These are phyloP conservation scores for Fopius arisanus DNA, from an alignment of 1,140 invertebrate species.

Conservation along the genomic window DNA sequence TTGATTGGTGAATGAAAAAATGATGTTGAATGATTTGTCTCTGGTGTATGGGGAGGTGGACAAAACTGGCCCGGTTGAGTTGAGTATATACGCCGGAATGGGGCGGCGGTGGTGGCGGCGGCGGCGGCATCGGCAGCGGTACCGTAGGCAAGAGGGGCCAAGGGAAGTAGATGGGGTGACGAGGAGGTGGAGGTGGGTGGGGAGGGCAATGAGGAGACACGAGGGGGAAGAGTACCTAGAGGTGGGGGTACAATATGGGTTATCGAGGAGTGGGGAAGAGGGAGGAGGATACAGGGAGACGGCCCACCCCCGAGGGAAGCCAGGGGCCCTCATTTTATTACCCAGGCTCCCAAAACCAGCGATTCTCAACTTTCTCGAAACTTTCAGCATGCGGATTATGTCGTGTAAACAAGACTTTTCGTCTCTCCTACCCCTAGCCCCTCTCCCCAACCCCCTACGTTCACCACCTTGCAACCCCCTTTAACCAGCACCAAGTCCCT, in stretches of 20 bases:
- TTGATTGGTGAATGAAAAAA: conserved; percentile 30
- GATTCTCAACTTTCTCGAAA: conserved; percentile 57
- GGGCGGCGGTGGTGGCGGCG: neutral
- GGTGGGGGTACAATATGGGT: conserved; percentile 64
- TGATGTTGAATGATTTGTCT: conserved; percentile 50
- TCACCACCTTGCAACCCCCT: neutral
- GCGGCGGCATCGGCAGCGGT: neutral
- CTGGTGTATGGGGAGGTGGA: conserved; percentile 48
- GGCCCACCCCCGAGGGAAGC: conserved; percentile 57
- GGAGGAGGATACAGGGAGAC: neutral
- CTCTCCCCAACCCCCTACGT: neutral
- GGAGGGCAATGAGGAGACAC: too few relatives aligned
- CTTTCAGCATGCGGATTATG: conserved; percentile 33
- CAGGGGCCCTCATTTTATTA: conserved; percentile 67
- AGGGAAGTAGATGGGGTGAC: conserved; percentile 38
- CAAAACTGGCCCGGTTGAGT: conserved; percentile 59
- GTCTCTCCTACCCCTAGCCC: neutral
- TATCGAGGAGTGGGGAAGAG: conserved; percentile 56
- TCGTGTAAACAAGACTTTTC: conserved; percentile 39
- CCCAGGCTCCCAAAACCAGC: conserved; percentile 47
- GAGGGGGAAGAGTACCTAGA: conserved; percentile 44
- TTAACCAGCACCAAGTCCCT: too few relatives aligned
- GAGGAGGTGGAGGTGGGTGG: conserved; percentile 34
- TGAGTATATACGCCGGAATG: conserved; percentile 56
- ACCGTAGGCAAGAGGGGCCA: too few relatives aligned